These are phyloP conservation scores for Agapornis roseicollis DNA, from an alignment of 2,113 vertebrate species.

Conservation along the genomic window DNA sequence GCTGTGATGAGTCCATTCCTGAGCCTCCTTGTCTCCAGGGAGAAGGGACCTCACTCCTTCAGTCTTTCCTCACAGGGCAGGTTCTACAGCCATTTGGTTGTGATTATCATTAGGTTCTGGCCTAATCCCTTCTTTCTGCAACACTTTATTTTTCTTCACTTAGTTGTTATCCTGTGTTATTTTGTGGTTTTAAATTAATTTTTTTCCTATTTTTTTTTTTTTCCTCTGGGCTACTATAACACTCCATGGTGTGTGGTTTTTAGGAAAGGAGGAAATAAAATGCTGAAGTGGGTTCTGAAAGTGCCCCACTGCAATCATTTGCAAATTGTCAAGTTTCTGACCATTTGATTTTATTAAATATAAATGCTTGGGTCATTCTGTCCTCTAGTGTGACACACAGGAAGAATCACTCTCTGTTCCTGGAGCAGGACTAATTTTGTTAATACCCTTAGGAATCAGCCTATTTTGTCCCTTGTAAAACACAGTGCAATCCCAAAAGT, in stretches of 20 bases:
- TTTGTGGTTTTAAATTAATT: background rate
- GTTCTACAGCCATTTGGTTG: background rate
- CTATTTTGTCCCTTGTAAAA: background rate
- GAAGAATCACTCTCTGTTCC: background rate
- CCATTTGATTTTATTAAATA: background rate
- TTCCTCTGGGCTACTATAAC: background rate
- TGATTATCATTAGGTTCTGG: background rate
- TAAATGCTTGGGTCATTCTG: background rate
- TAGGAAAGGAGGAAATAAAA: background rate
- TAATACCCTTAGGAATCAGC: background rate
- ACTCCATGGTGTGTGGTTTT: background rate
- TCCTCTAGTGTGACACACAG: fast-evolving
- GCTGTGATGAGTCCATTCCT: background rate
- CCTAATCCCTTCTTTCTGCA: background rate
- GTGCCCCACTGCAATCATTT: background rate
- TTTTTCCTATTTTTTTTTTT: background rate
- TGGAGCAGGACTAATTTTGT: background rate
- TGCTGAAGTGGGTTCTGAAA: background rate
- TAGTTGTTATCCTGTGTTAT: background rate
- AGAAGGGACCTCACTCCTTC: background rate
- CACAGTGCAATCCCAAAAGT: background rate
- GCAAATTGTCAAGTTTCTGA: background rate
- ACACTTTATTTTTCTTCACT: background rate
- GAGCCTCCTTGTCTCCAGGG: background rate
- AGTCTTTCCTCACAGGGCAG: background rate